These are phyloP conservation scores for Aquatica leii DNA, from an alignment of 2,888 invertebrate genomes.

Conservation along the genomic window DNA sequence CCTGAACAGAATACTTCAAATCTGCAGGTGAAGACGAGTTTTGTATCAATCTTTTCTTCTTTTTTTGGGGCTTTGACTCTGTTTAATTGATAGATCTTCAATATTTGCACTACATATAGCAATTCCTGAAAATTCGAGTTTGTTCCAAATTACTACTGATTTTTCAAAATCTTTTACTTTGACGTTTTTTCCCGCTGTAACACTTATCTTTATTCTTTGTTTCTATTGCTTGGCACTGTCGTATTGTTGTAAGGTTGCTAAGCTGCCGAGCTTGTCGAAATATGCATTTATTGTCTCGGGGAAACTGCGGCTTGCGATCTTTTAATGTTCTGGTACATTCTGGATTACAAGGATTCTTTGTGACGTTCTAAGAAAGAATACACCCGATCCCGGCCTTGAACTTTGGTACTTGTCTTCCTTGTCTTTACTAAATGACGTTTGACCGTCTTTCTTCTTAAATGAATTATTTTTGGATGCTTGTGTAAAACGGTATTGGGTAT, in stretches of 20 bases:
- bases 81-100: neutral
- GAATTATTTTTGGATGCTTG: neutral
- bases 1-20: neutral
- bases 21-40: neutral
- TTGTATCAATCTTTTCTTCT: neutral
- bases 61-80: neutral
- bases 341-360: neutral
- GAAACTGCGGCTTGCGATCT: neutral
- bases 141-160: neutral
- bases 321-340: neutral
- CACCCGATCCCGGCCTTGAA: neutral
- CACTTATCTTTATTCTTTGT: neutral
- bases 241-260: neutral
- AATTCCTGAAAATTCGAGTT: neutral
- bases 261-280: too few species aligned
- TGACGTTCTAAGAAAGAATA: neutral
- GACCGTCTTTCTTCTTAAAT: neutral
- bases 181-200: neutral
- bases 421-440: neutral
- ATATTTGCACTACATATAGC: neutral
- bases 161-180: neutral
- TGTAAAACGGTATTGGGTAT: neutral
- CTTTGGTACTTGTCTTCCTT: neutral
- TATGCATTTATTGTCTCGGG: neutral
- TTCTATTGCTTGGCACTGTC: neutral